phyloP scores from a whole-genome alignment of 2,113 vertebrate species.

The Platysternon megacephalum region DNA sequence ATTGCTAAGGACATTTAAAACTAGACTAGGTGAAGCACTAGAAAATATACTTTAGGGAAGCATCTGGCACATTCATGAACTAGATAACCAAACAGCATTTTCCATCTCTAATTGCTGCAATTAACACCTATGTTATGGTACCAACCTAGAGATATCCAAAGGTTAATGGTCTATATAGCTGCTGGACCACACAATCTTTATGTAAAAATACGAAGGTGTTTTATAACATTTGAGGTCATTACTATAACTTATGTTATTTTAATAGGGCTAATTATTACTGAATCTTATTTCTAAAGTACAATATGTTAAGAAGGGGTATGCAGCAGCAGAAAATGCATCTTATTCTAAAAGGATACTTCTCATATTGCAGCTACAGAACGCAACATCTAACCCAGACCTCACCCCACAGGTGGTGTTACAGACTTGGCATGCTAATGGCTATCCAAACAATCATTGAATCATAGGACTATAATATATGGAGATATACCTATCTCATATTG shows the following conservation, averaged over 20 bases:
- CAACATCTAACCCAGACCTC: not conserved
- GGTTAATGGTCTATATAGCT: not conserved
- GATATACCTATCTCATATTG: no score
- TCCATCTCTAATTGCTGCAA: constrained; percentile 15
- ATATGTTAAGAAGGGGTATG: not conserved
- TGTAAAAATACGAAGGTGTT: not conserved
- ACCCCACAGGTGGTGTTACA: not conserved
- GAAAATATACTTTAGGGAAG: constrained; percentile 54
- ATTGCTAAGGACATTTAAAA: constrained; percentile 51
- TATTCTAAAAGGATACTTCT: constrained; percentile 4
- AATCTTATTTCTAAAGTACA: not conserved
- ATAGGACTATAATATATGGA: no score
- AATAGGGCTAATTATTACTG: not conserved
- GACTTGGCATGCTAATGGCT: constrained; percentile 10
- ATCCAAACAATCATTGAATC: not conserved
- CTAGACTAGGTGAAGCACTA: constrained; percentile 26
- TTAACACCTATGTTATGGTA: not conserved
- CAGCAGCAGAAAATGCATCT: constrained; percentile 17
- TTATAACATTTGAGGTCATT: constrained; percentile 2
- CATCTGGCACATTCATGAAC: constrained; percentile 25
- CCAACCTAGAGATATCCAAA: constrained; percentile 12
- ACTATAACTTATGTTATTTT: not conserved
- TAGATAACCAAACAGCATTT: constrained; percentile 43
- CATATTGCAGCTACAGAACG: constrained; percentile 7
- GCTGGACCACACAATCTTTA: not conserved